Percentiles rank a stretch among this genome's conserved stretches.
Conservation (phyloP, 2,113 vertebrate genomes). For the Setophaga petechia region DNA sequence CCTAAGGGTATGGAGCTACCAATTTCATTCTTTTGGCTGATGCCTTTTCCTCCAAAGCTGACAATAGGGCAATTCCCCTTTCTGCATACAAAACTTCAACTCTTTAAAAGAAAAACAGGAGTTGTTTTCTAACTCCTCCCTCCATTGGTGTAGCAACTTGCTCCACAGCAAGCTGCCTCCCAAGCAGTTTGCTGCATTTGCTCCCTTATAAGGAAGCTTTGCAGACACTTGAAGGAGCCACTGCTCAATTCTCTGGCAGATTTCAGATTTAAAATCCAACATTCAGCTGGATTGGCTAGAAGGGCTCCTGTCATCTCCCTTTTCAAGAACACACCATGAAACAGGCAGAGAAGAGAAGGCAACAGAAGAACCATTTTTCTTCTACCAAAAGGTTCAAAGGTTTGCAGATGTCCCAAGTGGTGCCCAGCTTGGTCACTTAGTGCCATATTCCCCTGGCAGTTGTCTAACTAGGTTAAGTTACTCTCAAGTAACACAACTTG, state of each 20-base stretch:
- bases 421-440: background rate
- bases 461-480: background rate
- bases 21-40: background rate
- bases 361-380: background rate
- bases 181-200: background rate
- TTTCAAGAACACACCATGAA: background rate
- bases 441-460: background rate
- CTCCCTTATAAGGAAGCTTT: conserved; percentile 33
- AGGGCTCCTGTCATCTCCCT: background rate
- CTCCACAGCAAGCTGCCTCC: background rate
- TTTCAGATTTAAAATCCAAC: background rate
- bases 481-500: background rate
- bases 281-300: background rate
- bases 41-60: background rate
- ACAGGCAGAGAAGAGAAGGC: background rate
- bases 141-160: background rate
- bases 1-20: background rate
- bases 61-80: background rate
- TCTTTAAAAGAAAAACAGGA: background rate
- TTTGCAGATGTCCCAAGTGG: background rate
- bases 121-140: background rate
- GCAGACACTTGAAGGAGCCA: background rate
- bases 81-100: background rate
- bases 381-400: background rate
- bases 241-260: background rate